Base-by-base conservation (phyloP, 2,797 vertebrate species). In the Carduelis carduelis region DNA sequence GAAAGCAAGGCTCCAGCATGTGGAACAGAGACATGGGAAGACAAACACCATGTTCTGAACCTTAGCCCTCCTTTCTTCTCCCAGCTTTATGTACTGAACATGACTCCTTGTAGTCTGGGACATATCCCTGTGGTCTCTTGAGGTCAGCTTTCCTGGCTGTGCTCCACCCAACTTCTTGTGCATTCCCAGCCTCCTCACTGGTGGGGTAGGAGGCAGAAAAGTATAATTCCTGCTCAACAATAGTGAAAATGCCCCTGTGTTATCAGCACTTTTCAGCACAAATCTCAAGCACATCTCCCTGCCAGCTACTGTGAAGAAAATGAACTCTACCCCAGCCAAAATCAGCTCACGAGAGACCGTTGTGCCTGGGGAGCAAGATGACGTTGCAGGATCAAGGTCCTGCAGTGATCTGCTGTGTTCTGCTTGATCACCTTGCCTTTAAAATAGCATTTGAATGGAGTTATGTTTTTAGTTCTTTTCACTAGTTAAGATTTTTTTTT, bases 301-400 rank as follows among this genome's bases (percentile, higher is more conserved):
- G 19, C 3, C 24, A 81, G 32, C 35, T 39, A 0, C 35, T 57
- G 15, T 27, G 55, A n/a, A 30, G 28, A 35, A 78, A 49, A 44
- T 44, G 74, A 72, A 15, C 66, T 78, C 20, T 55, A 21, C 61
- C 49, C 60, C 16, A 39, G 28, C 49, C 14, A 22, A 50, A 35
- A 8, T 2, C 39, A 63, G 70, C 34, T 26, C 55, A 39, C 0
- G 1, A 57, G 64, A 7, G 24, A 52, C 2, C 0, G 7, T 9
- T 63, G 28, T 87, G 57, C 28, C 3, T 41, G 15, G 30, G 28
- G 66, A 68, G 32, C 27, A 52, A 61, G 41, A 2, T 92, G 52
- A 64, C 8, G 1, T 81, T 79, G 41, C 52, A 56, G 78, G 65
- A 81, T 26, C 85, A 86, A 84, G 22, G 55, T 91, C 65, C 50